Percentiles rank a stretch among this genome's conserved stretches.
These are phyloP conservation scores for Gonatopus flavifemur DNA, from an alignment of 1,140 invertebrate species.

Conservation along the genomic window DNA sequence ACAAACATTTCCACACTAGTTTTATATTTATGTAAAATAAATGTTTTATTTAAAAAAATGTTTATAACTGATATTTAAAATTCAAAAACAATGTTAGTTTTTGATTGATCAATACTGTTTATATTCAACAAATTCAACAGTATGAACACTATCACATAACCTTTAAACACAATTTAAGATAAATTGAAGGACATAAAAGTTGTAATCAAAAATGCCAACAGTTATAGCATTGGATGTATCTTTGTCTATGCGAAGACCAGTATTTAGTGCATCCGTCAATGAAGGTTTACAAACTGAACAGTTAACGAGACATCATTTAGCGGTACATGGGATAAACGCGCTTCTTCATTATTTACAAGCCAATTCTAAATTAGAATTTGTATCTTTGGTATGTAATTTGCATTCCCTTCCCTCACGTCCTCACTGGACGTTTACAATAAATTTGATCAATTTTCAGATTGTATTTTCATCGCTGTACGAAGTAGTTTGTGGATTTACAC, in stretches of 20 bases:
- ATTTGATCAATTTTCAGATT: constrained; percentile 54
- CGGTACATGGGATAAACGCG: constrained; percentile 79
- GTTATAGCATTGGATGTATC: constrained; percentile 78
- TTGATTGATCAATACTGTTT: too few relatives aligned
- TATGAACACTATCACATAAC: too few relatives aligned
- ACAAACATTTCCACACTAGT: too few relatives aligned
- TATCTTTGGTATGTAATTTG: constrained; percentile 71
- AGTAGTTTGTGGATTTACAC: constrained; percentile 78
- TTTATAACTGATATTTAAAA: too few relatives aligned
- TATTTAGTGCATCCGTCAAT: constrained; percentile 57
- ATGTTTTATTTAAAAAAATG: too few relatives aligned
- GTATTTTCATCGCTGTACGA: constrained; percentile 81
- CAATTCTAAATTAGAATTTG: constrained; percentile 88
- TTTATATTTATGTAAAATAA: too few relatives aligned
- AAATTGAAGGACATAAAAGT: too few relatives aligned
- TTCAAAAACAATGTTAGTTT: too few relatives aligned
- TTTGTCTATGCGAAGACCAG: constrained; percentile 73
- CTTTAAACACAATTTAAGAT: too few relatives aligned
- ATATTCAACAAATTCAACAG: too few relatives aligned
- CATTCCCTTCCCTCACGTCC: neutral
- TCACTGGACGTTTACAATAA: neutral
- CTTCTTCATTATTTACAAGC: constrained; percentile 81
- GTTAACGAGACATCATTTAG: constrained; percentile 71
- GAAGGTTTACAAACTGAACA: constrained; percentile 52
- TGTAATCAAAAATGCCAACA: constrained; percentile 82